phyloP scores from a whole-genome alignment of 2,888 invertebrate genomes.

The Cecidostiba fungosa region DNA sequence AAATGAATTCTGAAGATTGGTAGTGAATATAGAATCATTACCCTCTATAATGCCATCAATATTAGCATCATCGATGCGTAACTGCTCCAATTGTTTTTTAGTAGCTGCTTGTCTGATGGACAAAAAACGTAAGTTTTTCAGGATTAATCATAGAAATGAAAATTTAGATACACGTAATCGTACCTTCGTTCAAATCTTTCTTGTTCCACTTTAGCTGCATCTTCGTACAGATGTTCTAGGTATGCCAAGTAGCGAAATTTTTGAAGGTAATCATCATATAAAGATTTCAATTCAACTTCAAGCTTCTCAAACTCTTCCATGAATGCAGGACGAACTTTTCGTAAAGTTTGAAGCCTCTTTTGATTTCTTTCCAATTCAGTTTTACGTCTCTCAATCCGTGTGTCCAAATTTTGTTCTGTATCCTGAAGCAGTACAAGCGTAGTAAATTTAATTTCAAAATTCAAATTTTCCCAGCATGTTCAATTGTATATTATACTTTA shows the following conservation, averaged over 20 bases:
- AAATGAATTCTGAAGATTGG: conserved; percentile 75
- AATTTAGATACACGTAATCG: conserved; percentile 38
- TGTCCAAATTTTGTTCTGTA: conserved; percentile 93
- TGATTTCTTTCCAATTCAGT: conserved; percentile 95
- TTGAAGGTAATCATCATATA: conserved; percentile 94
- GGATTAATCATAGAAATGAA: neutral
- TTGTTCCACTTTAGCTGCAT: conserved; percentile 89
- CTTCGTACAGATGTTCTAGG: conserved; percentile 92
- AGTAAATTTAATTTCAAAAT: no score
- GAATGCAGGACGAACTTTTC: conserved; percentile 98
- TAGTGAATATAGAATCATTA: conserved; percentile 77
- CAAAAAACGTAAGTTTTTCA: neutral
- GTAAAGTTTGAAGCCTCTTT: conserved; percentile 95
- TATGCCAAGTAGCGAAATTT: conserved; percentile 94
- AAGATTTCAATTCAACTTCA: conserved; percentile 90
- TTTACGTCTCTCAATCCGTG: conserved; percentile 94
- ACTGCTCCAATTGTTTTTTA: conserved; percentile 82
- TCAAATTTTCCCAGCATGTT: no score
- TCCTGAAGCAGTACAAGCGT: no score
- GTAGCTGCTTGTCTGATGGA: conserved; percentile 79
- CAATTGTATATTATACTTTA: no score
- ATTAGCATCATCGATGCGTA: conserved; percentile 82
- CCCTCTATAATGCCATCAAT: conserved; percentile 80
- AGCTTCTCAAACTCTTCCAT: conserved; percentile 96
- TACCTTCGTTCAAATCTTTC: conserved; percentile 89